A percentile compares a stretch with the other conserved stretches of the same genome.
These are phyloP conservation scores for Dasyprocta punctata DNA, from an alignment of 2,113 vertebrate species.

Conservation along the genomic window DNA sequence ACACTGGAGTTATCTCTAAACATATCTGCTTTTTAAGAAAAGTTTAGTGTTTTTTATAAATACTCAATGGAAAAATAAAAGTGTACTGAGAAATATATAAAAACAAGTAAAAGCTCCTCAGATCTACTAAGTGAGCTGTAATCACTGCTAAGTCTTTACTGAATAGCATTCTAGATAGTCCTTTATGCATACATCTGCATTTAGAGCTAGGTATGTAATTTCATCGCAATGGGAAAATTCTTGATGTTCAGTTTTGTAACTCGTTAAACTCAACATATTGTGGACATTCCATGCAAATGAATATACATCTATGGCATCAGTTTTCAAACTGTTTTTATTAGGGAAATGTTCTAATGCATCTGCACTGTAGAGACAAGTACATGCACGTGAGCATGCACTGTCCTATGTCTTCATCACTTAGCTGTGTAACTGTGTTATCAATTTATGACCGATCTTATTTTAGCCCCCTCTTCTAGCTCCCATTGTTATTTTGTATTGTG, in stretches of 20 bases:
- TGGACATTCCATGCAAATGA: background rate
- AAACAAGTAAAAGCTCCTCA: background rate
- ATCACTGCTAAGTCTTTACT: background rate
- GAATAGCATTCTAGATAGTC: background rate
- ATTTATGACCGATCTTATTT: background rate
- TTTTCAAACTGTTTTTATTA: background rate
- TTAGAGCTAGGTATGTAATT: background rate
- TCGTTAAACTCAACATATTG: background rate
- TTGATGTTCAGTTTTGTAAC: background rate
- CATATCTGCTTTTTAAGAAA: background rate
- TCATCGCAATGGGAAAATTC: background rate
- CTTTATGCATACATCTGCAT: background rate
- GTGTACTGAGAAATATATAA: background rate
- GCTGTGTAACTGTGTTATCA: background rate
- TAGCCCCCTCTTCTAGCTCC: background rate
- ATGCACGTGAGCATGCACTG: rapidly evolving
- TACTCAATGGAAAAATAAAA: background rate
- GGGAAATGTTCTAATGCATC: background rate
- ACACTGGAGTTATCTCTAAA: background rate
- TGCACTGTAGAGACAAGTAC: background rate
- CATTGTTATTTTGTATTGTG: background rate
- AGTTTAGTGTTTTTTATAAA: background rate
- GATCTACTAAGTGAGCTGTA: background rate
- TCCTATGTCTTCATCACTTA: background rate
- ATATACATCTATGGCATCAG: background rate